Conservation (phyloP, 2,113 vertebrate genomes). For the Todiramphus chloris region DNA sequence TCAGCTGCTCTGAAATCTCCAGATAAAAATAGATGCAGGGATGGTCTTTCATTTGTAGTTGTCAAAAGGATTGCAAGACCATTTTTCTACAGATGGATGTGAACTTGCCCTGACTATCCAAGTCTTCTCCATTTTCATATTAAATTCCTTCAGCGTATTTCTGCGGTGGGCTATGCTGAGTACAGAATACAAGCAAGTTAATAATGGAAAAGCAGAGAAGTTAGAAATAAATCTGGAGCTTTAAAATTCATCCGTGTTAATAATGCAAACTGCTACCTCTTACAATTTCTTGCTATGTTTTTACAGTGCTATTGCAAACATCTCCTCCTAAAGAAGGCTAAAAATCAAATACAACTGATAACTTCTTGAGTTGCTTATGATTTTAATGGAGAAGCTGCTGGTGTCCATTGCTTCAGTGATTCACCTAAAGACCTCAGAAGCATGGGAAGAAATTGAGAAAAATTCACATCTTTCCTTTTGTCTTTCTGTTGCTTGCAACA, state of each 20-base stretch:
- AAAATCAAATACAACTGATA: neutral
- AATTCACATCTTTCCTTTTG: neutral
- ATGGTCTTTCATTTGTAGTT: neutral
- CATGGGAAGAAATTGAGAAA: neutral
- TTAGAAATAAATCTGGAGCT: conserved; percentile 25
- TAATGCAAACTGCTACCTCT: conserved; percentile 6
- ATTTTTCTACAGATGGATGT: neutral
- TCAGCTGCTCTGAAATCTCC: neutral
- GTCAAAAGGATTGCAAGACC: neutral
- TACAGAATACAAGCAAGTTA: neutral
- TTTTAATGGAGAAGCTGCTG: neutral
- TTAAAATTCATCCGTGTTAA: conserved; percentile 37
- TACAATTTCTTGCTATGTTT: neutral
- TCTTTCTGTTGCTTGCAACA: neutral
- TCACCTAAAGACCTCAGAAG: neutral
- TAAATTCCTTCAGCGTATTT: conserved; percentile 15
- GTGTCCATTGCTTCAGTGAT: neutral
- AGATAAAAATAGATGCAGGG: neutral
- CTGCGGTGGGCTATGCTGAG: neutral
- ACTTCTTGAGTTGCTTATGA: neutral
- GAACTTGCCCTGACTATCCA: neutral
- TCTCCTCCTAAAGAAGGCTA: neutral
- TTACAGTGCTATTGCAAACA: neutral
- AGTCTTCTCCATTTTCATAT: conserved; percentile 8
- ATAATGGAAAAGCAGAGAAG: conserved; percentile 32